Percentiles rank a stretch among this genome's conserved stretches.
These are phyloP conservation scores for Marmota flaviventris DNA, from an alignment of 2,113 vertebrate genomes.

Conservation along the genomic window DNA sequence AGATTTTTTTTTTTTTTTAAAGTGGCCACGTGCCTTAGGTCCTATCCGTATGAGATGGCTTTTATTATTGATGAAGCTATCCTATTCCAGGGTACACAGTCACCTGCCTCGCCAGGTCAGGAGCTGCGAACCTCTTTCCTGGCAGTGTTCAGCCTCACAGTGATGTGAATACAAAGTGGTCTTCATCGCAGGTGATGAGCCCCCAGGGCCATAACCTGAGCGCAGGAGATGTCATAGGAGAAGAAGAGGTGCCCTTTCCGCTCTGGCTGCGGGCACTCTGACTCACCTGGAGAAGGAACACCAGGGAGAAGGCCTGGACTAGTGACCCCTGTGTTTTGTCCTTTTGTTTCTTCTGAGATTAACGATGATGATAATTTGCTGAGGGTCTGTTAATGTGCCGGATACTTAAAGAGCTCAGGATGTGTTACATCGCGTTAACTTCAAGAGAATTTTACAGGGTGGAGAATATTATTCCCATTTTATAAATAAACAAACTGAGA, in stretches of 20 bases:
- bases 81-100: slow-evolving; percentile 22
- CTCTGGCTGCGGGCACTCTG: too few relatives aligned
- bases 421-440: neutral
- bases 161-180: neutral
- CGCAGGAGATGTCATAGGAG: rapidly evolving
- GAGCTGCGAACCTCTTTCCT: slow-evolving; percentile 26
- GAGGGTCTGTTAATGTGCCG: neutral
- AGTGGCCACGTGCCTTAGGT: slow-evolving; percentile 39
- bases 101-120: neutral
- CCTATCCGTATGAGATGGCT: slow-evolving; percentile 69
- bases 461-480: neutral
- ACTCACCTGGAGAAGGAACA: neutral
- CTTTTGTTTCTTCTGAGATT: neutral
- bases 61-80: slow-evolving; percentile 81
- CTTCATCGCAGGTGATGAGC: neutral
- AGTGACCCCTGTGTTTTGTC: neutral
- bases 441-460: neutral
- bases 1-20: neutral
- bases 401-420: neutral
- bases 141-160: neutral
- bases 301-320: neutral
- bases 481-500: neutral
- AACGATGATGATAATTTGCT: neutral
- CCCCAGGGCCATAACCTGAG: neutral
- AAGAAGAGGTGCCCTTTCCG: neutral